Evolutionary conservation across 2,888 invertebrate genomes (phyloP).

Genomic region (Heliconius aoede): DNA sequence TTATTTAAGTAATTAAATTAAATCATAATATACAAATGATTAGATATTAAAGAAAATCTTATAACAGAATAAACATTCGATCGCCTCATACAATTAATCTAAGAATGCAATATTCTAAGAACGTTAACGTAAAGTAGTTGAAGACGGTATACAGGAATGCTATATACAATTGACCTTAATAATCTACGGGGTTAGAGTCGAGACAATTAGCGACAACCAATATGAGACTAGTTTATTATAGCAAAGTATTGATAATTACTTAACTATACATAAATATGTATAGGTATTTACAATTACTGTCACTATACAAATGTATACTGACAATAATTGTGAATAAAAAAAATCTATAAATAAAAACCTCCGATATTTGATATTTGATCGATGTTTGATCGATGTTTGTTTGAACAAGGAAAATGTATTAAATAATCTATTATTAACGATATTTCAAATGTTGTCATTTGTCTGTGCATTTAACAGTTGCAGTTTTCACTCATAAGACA

Average conservation of each 20-base stretch:
- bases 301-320: not conserved
- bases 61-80: not conserved
- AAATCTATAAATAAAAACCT: too few species aligned
- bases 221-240: constrained; percentile 48
- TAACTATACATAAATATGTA: too few species aligned
- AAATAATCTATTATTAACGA: too few species aligned
- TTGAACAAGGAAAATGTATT: too few species aligned
- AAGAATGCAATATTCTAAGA: constrained; percentile 35
- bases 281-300: too few species aligned
- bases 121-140: constrained; percentile 45
- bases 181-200: constrained; percentile 57
- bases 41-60: not conserved
- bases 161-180: constrained; percentile 69
- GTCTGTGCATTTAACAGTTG: too few species aligned
- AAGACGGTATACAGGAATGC: constrained; percentile 59
- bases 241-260: not conserved
- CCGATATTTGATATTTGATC: too few species aligned
- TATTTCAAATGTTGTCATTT: too few species aligned
- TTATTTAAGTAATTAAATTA: not conserved
- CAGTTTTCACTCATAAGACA: not conserved
- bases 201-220: constrained; percentile 58
- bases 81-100: constrained; percentile 18
- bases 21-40: not conserved
- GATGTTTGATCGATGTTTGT: too few species aligned
- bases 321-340: too few species aligned